These are phyloP conservation scores for Scophthalmus maximus DNA, from an alignment of 2,113 vertebrate species.

Conservation along the genomic window DNA sequence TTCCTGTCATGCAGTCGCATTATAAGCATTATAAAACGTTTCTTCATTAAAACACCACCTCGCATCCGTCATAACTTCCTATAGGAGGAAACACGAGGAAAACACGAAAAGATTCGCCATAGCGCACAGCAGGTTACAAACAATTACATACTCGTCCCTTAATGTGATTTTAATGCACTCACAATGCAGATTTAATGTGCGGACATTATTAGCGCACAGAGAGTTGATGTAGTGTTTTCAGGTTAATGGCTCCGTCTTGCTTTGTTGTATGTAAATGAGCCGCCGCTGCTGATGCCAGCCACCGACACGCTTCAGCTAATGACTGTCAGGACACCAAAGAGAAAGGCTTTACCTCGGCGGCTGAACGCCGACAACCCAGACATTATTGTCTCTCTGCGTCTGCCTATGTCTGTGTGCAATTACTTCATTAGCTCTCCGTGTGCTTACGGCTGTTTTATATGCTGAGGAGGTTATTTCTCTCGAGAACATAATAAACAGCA, in stretches of 20 bases:
- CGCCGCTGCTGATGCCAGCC: constrained; percentile 43
- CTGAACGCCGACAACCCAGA: constrained; percentile 34
- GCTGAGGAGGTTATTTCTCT: constrained; percentile 15
- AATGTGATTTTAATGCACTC: constrained; percentile 69
- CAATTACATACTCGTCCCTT: constrained; percentile 52
- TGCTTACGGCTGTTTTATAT: constrained; percentile 15
- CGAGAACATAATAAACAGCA: constrained; percentile 12
- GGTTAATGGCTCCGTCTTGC: constrained; percentile 57
- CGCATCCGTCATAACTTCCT: background rate
- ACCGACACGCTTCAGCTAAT: constrained; percentile 54
- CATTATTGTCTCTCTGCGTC: constrained; percentile 32
- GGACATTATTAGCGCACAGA: constrained; percentile 45
- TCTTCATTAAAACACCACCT: constrained; percentile 29
- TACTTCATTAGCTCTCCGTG: constrained; percentile 7
- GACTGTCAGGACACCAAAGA: constrained; percentile 46
- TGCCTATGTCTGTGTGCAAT: constrained; percentile 4
- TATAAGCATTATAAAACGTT: constrained; percentile 6
- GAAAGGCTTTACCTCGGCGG: background rate
- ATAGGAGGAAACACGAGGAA: background rate
- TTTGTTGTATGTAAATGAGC: constrained; percentile 63
- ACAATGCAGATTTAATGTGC: constrained; percentile 57
- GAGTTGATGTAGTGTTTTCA: constrained; percentile 58
- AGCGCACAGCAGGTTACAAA: constrained; percentile 31
- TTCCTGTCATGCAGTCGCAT: background rate
- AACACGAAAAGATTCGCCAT: constrained; percentile 24